phyloP scores from a whole-genome alignment of 2,113 vertebrate genomes.

The Enhydra lutris region DNA sequence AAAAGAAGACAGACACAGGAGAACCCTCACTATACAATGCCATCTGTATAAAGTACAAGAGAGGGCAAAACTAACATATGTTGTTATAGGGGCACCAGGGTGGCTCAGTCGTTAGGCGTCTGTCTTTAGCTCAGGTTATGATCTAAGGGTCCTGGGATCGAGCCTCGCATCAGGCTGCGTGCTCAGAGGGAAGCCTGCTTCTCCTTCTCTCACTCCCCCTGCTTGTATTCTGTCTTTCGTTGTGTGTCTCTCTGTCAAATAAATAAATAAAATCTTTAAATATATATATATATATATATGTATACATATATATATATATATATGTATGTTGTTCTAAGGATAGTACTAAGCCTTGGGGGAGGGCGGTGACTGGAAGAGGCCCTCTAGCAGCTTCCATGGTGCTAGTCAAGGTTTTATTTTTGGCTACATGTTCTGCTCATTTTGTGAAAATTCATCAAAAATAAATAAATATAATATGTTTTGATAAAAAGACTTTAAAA shows the following conservation, averaged over 20 bases:
- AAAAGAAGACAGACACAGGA: not conserved
- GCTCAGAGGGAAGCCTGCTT: no score
- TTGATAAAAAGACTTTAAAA: not conserved
- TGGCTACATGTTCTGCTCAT: not conserved
- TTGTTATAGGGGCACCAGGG: not conserved
- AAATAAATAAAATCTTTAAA: no score
- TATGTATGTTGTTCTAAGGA: not conserved
- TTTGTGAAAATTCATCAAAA: not conserved
- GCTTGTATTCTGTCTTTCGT: no score
- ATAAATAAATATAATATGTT: not conserved
- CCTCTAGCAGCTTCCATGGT: not conserved
- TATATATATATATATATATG: no score
- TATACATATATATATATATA: no score
- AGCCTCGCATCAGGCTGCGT: no score
- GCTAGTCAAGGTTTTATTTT: not conserved
- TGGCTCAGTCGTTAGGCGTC: no score
- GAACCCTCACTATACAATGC: not conserved
- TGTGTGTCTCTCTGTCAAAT: no score
- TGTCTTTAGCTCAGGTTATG: no score
- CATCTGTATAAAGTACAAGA: not conserved
- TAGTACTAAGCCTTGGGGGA: not conserved
- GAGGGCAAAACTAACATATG: not conserved
- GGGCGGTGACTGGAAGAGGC: not conserved
- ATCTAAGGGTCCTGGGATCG: no score
- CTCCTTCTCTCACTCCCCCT: no score